Percentiles rank a stretch among this genome's conserved stretches.
phyloP scores from a whole-genome alignment of 2,888 invertebrate genomes.

The Leptopilina drosophilae region DNA sequence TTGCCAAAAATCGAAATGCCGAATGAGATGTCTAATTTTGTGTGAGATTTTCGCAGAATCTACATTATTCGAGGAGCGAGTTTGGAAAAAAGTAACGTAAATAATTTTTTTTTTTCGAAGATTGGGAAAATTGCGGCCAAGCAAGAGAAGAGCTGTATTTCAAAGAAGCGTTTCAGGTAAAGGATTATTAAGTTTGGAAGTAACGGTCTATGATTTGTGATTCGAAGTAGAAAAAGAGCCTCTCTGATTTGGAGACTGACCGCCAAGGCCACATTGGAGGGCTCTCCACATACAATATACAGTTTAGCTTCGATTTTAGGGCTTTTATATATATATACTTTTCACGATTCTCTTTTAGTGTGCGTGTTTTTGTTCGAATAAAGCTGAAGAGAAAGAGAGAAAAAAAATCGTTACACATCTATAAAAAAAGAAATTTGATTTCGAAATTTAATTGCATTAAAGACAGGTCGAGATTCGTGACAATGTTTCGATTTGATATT shows the following conservation, averaged over 20 bases:
- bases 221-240: slow-evolving; percentile 55
- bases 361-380: slow-evolving; percentile 16
- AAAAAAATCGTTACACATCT: neutral
- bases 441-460: slow-evolving; percentile 66
- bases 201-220: slow-evolving; percentile 61
- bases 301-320: slow-evolving; percentile 33
- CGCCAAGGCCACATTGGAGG: slow-evolving; percentile 65
- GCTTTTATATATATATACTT: neutral
- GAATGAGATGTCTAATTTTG: no score
- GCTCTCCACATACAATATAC: slow-evolving; percentile 21
- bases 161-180: slow-evolving; percentile 38
- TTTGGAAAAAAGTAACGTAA: neutral
- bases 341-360: neutral
- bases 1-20: no score
- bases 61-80: neutral
- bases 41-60: neutral
- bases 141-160: slow-evolving; percentile 8
- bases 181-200: slow-evolving; percentile 46
- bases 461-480: slow-evolving; percentile 77
- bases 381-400: neutral
- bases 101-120: neutral
- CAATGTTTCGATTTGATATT: slow-evolving; percentile 72
- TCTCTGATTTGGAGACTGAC: slow-evolving; percentile 67
- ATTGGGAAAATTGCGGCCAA: slow-evolving; percentile 19
- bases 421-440: neutral